A percentile compares a stretch with the other conserved stretches of the same genome.
phyloP scores from a whole-genome alignment of 1,140 invertebrate genomes.

The Sminthurides bifidus region DNA sequence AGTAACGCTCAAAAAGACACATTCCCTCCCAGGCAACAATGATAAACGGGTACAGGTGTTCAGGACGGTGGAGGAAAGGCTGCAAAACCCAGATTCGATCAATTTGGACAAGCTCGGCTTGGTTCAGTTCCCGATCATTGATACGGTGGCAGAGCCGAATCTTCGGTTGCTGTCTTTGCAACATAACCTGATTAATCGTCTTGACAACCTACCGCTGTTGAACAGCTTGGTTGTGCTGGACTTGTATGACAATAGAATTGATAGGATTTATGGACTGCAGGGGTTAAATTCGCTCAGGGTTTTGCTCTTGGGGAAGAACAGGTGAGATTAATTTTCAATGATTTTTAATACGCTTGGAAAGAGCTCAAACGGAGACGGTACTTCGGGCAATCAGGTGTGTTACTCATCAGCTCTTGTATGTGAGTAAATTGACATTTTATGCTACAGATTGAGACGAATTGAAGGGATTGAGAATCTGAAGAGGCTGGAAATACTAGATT shows the following conservation, averaged over 20 bases:
- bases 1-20: too few species aligned
- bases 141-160: conserved; percentile 52
- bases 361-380: too few species aligned
- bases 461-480: conserved; percentile 58
- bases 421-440: too few species aligned
- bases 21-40: too few species aligned
- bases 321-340: conserved; percentile 35
- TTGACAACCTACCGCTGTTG: conserved; percentile 51
- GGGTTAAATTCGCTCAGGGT: conserved; percentile 63
- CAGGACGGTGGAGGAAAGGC: conserved; percentile 52
- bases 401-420: too few species aligned
- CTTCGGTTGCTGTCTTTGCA: conserved; percentile 73
- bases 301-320: conserved; percentile 78
- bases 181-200: conserved; percentile 72
- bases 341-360: background rate
- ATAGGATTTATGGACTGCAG: conserved; percentile 58
- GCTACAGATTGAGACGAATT: conserved; percentile 56
- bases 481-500: conserved; percentile 74
- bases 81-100: conserved; percentile 61
- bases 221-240: conserved; percentile 78
- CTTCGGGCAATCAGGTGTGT: too few species aligned
- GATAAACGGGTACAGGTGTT: conserved; percentile 47
- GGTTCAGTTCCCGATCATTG: conserved; percentile 61
- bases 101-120: conserved; percentile 61
- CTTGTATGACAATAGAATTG: conserved; percentile 86